Evolutionary conservation across 2,888 invertebrate genomes (phyloP), one percentile per base, ranked within the genome.

Genomic region (Chelonus formosanus): DNA sequence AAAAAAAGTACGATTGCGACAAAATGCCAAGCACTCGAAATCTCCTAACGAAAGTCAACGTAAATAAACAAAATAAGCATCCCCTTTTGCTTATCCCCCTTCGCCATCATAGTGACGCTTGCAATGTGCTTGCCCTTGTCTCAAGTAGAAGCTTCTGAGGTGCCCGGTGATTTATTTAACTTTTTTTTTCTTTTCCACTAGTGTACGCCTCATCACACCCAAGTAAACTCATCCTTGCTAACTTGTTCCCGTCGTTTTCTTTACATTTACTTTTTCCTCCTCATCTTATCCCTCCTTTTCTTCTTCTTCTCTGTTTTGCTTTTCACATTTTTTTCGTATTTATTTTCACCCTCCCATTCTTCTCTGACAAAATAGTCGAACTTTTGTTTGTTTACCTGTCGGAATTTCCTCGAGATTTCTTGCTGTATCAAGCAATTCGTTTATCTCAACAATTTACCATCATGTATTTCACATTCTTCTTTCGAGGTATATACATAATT

Each of bases 131-230:
- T 45, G 20, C 36, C 40, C 66, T 55, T 50, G 62, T 57, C 44
- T 44, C 7, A 43, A 10, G 54, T 59, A 64, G 58, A 43, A 54
- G 65, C 58, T 44, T 58, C 44, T 61, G 63, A 66, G 56, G 60
- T 61, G 56, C 68, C 63, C 71, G 70, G 63, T 75, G 77, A 79
- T 80, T 81, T 80, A 79, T 82, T 80, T 75, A 79, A 76, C 78
- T 76, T 76, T 69, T 65, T 67, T 48, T 66, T 40, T 63, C 58
- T 53, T 63, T 52, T 58, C 44, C 55, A 40, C 58, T 64, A 50
- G 65, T 62, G 68, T 68, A 68, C 73, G 71, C 75, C 75, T 76
- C 76, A 77, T 78, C 78, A 74, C 75, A 73, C 75, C 71, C 72
- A 68, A 69, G 72, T 68, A 75, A 76, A 73, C 73, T 72, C 68